Base-by-base conservation (phyloP, 30 jellyfish, hydroid and myxozoan genomes). In the Aurelia coerulea region DNA sequence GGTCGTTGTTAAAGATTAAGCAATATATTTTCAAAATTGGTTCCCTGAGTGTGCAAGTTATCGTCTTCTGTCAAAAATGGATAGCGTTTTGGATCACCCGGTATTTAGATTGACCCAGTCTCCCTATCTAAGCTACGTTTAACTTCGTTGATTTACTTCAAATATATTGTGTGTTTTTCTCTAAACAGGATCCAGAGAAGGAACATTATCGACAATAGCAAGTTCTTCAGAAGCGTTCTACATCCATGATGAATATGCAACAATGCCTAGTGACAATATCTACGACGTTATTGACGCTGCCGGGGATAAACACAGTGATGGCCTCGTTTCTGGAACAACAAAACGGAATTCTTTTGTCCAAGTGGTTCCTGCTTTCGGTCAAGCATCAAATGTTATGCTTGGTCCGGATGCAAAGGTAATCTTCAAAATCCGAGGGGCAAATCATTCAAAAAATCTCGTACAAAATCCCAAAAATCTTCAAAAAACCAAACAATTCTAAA, bases 151-250 rank as follows among this genome's bases (percentile, higher is more conserved):
- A 39, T 3, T 39, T 39, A 39, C 51, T 39, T 39, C 1, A 1
- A 0, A 39, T 0, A 3, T 9, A 39, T 39, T 39, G 10, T 39
- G 6, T 39, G 51, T 39, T 39, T 39, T 39, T 6, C 6, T 37
- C 5, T 4, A 39, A 39, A 39, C 9, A 81, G 90, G 32, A 3
- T 42, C 90, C 12, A 60, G 74, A 18, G 34, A 73, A 53, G 64
- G 39, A 37, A 80, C 76, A 0, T 19, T 81, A 73, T 65, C 80
- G 9, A 42, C 90, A 2, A 65, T 46, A 66, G 42, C 52, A 68
- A 81, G 90, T 4, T 31, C 74, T n/a, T 46, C 83, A 10, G 90
- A 81, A 10, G 79, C 90, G 18, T 81, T 81, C 65, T 67, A 64
- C 90, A 53, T 81, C 19, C 58, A 7, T 18, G 52, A 37, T 4